A percentile compares a stretch with the other conserved stretches of the same genome.
Evolutionary conservation across 2,113 vertebrate species (phyloP).

Genomic region (Ivindomyrus marchei): DNA sequence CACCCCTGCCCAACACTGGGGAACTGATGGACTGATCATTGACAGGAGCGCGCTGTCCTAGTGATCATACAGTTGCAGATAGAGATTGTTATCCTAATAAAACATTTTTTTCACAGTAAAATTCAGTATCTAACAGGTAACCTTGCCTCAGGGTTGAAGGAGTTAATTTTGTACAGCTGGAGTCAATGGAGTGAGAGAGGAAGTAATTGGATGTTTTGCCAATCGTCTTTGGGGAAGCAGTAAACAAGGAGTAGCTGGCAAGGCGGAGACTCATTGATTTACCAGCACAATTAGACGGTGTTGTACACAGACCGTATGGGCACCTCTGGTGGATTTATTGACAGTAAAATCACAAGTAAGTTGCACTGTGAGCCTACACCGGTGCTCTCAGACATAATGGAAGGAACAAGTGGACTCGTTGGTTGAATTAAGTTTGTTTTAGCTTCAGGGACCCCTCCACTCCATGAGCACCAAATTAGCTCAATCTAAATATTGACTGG

Average conservation of each 20-base stretch:
- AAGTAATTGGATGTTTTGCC: not conserved
- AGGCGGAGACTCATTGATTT: slow-evolving; percentile 39
- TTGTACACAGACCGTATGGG: slow-evolving; percentile 17
- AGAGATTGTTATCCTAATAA: not conserved
- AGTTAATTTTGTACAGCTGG: not conserved
- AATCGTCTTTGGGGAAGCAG: not conserved
- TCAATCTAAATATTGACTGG: slow-evolving; percentile 17
- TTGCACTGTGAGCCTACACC: not conserved
- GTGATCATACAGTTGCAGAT: not conserved
- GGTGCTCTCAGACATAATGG: slow-evolving; percentile 31
- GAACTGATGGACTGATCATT: not conserved
- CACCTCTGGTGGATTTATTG: slow-evolving; percentile 28
- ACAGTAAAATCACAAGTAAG: slow-evolving; percentile 35
- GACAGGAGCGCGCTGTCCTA: not conserved
- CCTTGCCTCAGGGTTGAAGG: not conserved
- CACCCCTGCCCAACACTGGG: no score
- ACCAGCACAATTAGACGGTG: slow-evolving; percentile 50
- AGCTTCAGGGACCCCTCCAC: slow-evolving; percentile 22
- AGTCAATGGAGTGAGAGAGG: not conserved
- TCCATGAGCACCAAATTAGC: slow-evolving; percentile 24
- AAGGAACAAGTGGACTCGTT: slow-evolving; percentile 29
- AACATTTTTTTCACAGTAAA: not conserved
- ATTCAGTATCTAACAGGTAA: not conserved
- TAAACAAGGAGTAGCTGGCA: not conserved
- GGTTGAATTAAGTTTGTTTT: slow-evolving; percentile 34